phyloP scores from a whole-genome alignment of 64 coral and sea anemone genomes.

The Hydrozoanthus tunicans region DNA sequence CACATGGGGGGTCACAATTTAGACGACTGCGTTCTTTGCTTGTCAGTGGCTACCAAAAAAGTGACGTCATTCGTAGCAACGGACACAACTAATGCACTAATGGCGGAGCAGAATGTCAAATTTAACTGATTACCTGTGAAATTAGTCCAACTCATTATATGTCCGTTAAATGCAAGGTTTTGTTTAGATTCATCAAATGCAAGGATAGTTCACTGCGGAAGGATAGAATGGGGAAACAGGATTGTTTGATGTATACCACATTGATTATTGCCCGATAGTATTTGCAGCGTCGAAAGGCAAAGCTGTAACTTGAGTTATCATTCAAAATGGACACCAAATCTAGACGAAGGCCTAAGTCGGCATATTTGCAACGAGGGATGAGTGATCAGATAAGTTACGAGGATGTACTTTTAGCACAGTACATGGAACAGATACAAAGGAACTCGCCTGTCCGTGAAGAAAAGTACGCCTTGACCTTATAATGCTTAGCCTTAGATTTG shows the following conservation, averaged over 20 bases:
- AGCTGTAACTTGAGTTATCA: background rate
- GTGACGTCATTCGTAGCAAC: slow-evolving; percentile 81
- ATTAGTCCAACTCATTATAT: slow-evolving; percentile 25
- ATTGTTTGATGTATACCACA: background rate
- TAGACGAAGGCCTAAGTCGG: slow-evolving; percentile 40
- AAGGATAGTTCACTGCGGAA: background rate
- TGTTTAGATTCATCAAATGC: background rate
- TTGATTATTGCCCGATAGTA: background rate
- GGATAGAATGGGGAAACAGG: background rate
- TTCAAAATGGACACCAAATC: slow-evolving; percentile 34
- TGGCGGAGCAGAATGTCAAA: slow-evolving; percentile 58
- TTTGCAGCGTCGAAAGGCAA: background rate
- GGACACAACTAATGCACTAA: slow-evolving; percentile 35
- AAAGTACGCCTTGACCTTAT: slow-evolving; percentile 15
- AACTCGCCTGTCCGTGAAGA: slow-evolving; percentile 58
- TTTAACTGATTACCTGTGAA: background rate
- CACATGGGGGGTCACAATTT: background rate
- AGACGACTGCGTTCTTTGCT: slow-evolving; percentile 15
- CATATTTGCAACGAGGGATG: slow-evolving; percentile 71
- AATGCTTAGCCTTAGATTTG: too few species aligned
- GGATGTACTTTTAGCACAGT: slow-evolving; percentile 80
- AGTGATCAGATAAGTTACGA: slow-evolving; percentile 80
- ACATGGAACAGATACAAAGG: slow-evolving; percentile 81
- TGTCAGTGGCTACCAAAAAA: slow-evolving; percentile 41
- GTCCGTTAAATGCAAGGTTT: background rate